Evolutionary conservation across 2,888 invertebrate species (phyloP), one percentile per base, ranked within the genome.

Genomic region (Tachystola acroxantha): DNA sequence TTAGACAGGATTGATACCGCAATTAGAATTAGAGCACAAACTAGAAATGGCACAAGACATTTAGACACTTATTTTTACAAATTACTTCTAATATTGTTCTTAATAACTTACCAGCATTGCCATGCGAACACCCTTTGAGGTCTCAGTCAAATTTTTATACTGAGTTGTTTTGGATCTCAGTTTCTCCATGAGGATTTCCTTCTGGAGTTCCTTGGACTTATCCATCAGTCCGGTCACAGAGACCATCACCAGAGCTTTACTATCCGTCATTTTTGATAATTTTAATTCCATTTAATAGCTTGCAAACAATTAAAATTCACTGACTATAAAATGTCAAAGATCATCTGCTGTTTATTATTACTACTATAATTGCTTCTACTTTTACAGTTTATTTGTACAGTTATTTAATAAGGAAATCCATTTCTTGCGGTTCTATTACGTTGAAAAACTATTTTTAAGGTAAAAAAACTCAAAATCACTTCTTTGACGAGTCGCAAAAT

Each of bases 171-270:
- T 96, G 28, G 94, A 93, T 39, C 96, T 91, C 35, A 98, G 84
- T 66, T 95, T 95, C 70, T 97, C 97, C 96, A 98, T 97, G 43
- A 97, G 87, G 42, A 95, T 90, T 75, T 96, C 95, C 84, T 94
- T 91, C 71, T 95, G 94, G 34, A 87, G 77, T 49, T 86, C 86
- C 45, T 82, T 82, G 20, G 84, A 84, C 60, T 86, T 86, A 48
- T 86, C 82, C 34, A 80, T 52, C 34, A 80, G 54, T 30, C 70
- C 76, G 46, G 64, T 77, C 34, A 64, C 46, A 29, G 72, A 56
- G 43, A 67, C 64, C 82, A 85, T 79, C 39, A 60, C 46, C 50
- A 67, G 47, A 47, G 66, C 43, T 54, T 67, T 80, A 40, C 42
- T 69, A 42, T 85, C 85, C 64, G 71, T 76, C 82, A 84, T 85